Conservation (phyloP, 35 echinoderm and acorn worm species). For the Eucidaris tribuloides region DNA sequence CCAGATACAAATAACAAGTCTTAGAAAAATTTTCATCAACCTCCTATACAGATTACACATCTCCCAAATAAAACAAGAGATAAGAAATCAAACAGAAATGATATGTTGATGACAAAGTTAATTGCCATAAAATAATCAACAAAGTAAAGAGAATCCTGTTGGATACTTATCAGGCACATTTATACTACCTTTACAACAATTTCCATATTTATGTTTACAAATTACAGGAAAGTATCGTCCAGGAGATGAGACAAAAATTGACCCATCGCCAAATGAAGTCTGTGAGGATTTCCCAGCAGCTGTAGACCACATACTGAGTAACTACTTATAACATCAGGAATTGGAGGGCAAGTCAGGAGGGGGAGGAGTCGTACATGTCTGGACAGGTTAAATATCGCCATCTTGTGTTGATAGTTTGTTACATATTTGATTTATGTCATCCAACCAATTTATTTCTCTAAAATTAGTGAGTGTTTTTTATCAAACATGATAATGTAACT, state of each 20-base stretch:
- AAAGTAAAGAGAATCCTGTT: not conserved
- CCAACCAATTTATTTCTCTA: too few species aligned
- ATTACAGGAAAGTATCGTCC: constrained; percentile 70
- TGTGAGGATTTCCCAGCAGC: constrained; percentile 65
- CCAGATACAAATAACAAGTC: too few species aligned
- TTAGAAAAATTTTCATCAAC: not conserved
- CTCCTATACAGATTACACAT: not conserved
- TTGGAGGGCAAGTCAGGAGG: too few species aligned
- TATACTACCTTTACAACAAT: not conserved
- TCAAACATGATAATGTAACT: too few species aligned
- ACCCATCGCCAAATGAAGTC: constrained; percentile 5
- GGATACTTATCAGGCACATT: not conserved
- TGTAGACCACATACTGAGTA: constrained; percentile 55
- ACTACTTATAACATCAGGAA: constrained; percentile 53
- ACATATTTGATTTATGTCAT: too few species aligned
- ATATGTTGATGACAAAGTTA: not conserved
- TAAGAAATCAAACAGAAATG: not conserved
- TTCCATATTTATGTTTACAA: constrained; percentile 9
- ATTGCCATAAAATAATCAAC: not conserved
- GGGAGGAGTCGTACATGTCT: too few species aligned
- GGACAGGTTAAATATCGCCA: too few species aligned
- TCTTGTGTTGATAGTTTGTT: too few species aligned
- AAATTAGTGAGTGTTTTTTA: too few species aligned
- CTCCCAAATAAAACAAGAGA: not conserved
- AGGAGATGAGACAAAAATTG: constrained; percentile 59